Evolutionary conservation across 2,888 invertebrate genomes (phyloP).

Genomic region (Neoaliturus tenellus): DNA sequence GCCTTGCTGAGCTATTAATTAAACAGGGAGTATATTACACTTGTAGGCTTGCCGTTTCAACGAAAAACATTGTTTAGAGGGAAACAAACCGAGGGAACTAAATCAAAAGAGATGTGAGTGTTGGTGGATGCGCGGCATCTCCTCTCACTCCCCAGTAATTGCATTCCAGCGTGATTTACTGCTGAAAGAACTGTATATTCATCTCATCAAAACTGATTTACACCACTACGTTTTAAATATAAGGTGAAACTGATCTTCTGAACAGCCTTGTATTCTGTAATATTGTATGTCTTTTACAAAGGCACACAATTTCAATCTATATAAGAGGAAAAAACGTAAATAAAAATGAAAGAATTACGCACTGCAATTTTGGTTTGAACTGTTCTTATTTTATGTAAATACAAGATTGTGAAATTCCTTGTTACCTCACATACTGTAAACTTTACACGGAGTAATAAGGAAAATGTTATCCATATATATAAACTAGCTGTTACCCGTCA

Average conservation of each 20-base stretch:
- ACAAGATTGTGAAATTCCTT: too few species aligned
- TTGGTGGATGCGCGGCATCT: constrained; percentile 15
- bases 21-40: neutral
- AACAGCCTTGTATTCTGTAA: too few species aligned
- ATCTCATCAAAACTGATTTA: constrained; percentile 33
- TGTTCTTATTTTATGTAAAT: too few species aligned
- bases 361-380: too few species aligned
- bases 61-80: neutral
- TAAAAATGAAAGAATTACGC: too few species aligned
- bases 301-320: too few species aligned
- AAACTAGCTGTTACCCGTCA: too few species aligned
- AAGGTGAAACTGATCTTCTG: neutral
- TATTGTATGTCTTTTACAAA: too few species aligned
- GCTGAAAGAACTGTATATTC: constrained; percentile 27
- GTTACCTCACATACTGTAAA: too few species aligned
- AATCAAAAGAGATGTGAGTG: constrained; percentile 24
- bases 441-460: too few species aligned
- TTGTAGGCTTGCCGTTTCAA: neutral
- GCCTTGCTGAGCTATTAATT: neutral
- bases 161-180: constrained; percentile 19
- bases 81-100: neutral
- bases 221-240: neutral
- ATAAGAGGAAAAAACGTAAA: too few species aligned
- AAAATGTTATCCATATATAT: too few species aligned
- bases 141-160: constrained; percentile 10